phyloP scores from a whole-genome alignment of 2,888 invertebrate genomes.

The Sycophila texana region DNA sequence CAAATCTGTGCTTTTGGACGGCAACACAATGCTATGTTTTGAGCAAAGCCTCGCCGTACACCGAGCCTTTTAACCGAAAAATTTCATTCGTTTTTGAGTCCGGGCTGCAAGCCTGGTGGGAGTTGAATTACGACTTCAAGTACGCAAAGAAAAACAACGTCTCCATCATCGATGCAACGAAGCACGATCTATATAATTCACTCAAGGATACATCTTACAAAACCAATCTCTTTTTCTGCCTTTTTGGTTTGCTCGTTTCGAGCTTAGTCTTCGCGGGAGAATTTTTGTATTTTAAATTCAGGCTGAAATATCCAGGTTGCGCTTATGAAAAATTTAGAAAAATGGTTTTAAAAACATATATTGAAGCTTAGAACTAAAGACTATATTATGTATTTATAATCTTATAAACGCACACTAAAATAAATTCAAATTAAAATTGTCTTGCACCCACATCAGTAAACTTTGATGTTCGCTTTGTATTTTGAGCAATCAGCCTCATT shows the following conservation, averaged over 20 bases:
- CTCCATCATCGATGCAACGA: too few species aligned
- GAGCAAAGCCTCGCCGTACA: slow-evolving; percentile 40
- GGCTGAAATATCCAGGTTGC: not conserved
- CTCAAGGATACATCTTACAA: slow-evolving; percentile 6
- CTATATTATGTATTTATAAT: too few species aligned
- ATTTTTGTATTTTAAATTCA: not conserved
- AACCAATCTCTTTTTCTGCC: not conserved
- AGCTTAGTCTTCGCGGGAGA: not conserved
- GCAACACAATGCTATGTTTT: slow-evolving; percentile 20
- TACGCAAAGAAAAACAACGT: too few species aligned
- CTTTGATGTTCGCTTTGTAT: too few species aligned
- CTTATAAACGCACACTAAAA: too few species aligned
- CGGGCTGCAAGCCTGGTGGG: not conserved
- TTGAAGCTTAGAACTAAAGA: too few species aligned
- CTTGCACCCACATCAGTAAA: too few species aligned
- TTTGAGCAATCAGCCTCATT: too few species aligned
- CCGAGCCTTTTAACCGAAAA: slow-evolving; percentile 3
- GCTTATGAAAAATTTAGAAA: not conserved
- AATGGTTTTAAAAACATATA: not conserved
- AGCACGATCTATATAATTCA: not conserved
- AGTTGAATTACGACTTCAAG: not conserved
- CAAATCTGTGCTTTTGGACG: slow-evolving; percentile 39
- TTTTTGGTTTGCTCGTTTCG: not conserved
- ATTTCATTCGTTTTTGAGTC: not conserved
- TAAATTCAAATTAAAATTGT: too few species aligned